Evolutionary conservation across 2,888 invertebrate species (phyloP), one percentile per base, ranked within the genome.

Genomic region (Allacma fusca): DNA sequence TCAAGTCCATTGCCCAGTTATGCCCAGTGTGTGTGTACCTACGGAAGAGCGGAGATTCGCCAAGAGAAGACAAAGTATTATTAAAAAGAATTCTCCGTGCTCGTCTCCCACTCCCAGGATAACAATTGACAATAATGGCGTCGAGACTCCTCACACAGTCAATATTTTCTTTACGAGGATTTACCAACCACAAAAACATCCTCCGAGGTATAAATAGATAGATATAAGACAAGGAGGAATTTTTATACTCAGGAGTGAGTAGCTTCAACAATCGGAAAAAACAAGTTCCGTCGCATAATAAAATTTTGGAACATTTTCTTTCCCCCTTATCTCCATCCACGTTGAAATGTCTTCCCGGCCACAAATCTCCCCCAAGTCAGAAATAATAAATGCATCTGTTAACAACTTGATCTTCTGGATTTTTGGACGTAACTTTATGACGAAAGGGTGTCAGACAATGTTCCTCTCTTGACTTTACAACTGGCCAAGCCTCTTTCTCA

Each of bases 91-190:
- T 50, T 50, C 50, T 50, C 50, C 50, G 9, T 50, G 50, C 50
- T 50, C 50, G 5, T 50, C 50, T 50, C 19, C 2, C 50, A 50
- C 50, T 12, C 50, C n/a, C 50, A 62, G 4, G 24, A 21, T 24
- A 26, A 62, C 24, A 62, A 62, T 62, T 62, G 62, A 62, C 62
- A 62, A 62, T 62, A 62, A 62, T 62, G 23, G 62, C 23, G 62
- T 26, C 16, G 62, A 62, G 19, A 62, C 9, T 62, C 24, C 9
- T 21, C 12, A 24, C 62, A 62, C 62, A 62, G 57, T 62, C 62
- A 62, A 62, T 62, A 62, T 62, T 62, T 62, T 62, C 62, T 62
- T 62, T 62, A 24, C 23, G 4, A 24, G 23, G 62, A 62, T 26
- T 62, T 62, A 24, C 62, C 62, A 16, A n/a, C 59, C 19, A 59